Base-by-base conservation (phyloP, 1,140 invertebrate genomes). In the Olivierus martensii region DNA sequence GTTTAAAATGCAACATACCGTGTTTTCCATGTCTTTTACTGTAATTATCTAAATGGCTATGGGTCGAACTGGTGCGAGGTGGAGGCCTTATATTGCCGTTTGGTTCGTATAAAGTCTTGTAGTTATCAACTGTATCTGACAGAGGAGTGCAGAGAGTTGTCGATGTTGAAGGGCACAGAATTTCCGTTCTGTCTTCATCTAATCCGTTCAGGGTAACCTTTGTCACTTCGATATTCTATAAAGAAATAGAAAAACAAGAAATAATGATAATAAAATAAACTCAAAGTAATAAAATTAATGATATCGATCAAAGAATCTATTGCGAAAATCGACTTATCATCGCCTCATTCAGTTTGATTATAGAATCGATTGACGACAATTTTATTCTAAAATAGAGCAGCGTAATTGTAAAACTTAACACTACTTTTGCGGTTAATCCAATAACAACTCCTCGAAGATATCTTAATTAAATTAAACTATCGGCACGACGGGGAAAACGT, bases 31-130 rank as follows among this genome's bases (percentile, higher is more conserved):
- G 47, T 38, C 52, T 56, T 42, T 56, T 56, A 41, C 52, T 45
- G 50, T 56, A 56, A 19, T 49, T 56, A n/a, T 56, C 51, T 7
- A 56, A 46, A 35, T 56, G 55, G 15, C 50, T 49, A 22, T 56
- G 55, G 37, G 50, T 56, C 15, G 55, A 52, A 22, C 55, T 56
- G 3, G 55, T 56, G 18, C 55, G 11, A 10, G 55, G 55, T 17
- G 51, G 46, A n/a, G 55, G 51, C 19, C 55, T 18, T 22, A 52
- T 52, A 15, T 56, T 56, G 38, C 55, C 55, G n/a, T 56, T 56
- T 4, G 51, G 55, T 21, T 56, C 55, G n/a, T 49, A 28, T n/a
- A 56, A 41, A 3, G 50, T 47, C 6, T 51, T 44, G 36, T 49
- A 38, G 46, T 56, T 56, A 39, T 56, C 55, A 10, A 52, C 50